These are phyloP conservation scores for Disparrhopalites patrizii DNA, from an alignment of 2,888 invertebrate species.

Conservation along the genomic window DNA sequence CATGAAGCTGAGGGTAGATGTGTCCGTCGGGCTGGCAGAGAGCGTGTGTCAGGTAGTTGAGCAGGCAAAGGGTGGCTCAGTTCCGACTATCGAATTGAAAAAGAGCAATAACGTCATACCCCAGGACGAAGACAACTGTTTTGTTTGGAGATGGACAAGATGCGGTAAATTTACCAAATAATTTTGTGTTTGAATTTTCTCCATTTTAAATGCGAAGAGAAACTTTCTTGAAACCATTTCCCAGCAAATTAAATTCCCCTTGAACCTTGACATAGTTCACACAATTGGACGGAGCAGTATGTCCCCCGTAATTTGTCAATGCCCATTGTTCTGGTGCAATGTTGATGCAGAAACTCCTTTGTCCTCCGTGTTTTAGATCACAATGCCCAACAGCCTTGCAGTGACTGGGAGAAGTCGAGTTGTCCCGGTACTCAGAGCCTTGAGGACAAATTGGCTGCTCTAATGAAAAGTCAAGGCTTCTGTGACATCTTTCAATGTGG, in stretches of 20 bases:
- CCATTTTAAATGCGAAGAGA: no score
- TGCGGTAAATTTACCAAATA: background rate
- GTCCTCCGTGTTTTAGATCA: background rate
- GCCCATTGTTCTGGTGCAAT: no score
- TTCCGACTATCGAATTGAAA: no score
- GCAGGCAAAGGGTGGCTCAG: background rate
- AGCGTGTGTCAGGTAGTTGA: background rate
- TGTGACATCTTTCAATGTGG: background rate
- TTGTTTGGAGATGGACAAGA: background rate
- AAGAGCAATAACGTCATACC: background rate
- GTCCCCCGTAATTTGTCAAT: no score
- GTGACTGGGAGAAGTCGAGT: background rate
- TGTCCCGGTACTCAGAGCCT: background rate
- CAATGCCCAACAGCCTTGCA: background rate
- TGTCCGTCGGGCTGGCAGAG: background rate
- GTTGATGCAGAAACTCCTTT: background rate
- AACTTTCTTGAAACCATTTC: no score
- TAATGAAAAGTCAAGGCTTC: background rate
- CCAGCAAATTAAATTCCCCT: no score
- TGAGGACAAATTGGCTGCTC: background rate
- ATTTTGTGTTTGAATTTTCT: background rate
- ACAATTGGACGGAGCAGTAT: no score
- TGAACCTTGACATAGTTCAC: no score
- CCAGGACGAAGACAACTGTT: background rate
- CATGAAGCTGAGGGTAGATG: background rate